Base-by-base conservation (phyloP, 2,113 vertebrate species). In the Pangasianodon hypophthalmus region DNA sequence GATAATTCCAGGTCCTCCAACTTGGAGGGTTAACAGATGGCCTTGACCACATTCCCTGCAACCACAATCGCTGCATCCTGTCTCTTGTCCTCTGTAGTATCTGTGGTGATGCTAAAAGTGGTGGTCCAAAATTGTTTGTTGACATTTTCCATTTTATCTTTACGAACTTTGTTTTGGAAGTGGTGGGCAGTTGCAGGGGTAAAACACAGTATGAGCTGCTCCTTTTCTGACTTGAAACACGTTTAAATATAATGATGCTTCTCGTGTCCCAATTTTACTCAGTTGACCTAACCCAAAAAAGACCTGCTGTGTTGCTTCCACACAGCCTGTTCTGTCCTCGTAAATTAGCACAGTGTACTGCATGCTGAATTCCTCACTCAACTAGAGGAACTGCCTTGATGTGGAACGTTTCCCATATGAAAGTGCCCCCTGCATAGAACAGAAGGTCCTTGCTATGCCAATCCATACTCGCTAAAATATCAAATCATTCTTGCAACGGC, bases 301-400 rank as follows among this genome's bases (percentile, higher is more conserved):
- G 11, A 19, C 79, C 16, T 52, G 79, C 52, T 82, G 32, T 83
- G 29, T 37, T 83, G 52, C 80, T 56, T 37, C 50, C 8, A 37
- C 16, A 21, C 16, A 56, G 52, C 52, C 7, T 82, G 29, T 56
- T 37, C 52, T 83, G n/a, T 83, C 18, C 32, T 85, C 10, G 6
- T 46, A 46, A 21, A 4, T 85, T 64, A 64, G 41, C 56, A 85
- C 37, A 7, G n/a, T 85, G 9, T 62, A 24, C 37, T 62, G 58
- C 37, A 64, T 46, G 21, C 13, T 60, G 82, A 26, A 9, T 90
- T 81, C 18, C 8, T 54, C 19, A 32, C 48, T 52, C 29, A 52
- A 52, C 24, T 50, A 80, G 24, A 87, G 88, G 90, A 46, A 88
- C 10, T 58, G n/a, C 19, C 86, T 91, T 44, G 48, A 88, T 85